Evolutionary conservation across 53 echinoderm and acorn worm species (phyloP), one percentile per base, ranked within the genome.

Genomic region (Holothuria leucospilota): DNA sequence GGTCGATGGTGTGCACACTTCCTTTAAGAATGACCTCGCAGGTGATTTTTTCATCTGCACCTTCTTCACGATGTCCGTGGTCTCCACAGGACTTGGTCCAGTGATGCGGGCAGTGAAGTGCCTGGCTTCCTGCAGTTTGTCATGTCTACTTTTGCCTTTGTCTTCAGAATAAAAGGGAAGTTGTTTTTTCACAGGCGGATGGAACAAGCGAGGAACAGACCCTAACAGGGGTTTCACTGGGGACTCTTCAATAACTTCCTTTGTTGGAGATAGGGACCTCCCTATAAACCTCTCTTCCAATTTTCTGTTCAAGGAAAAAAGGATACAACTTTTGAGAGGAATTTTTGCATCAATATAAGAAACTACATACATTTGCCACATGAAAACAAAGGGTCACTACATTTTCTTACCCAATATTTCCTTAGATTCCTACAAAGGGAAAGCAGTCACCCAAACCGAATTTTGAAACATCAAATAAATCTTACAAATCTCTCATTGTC

Each of bases 181-280:
- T 26, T 63, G 40, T 26, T 41, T 64, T 18, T n/a, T 66, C 11
- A 40, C 7, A 2, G n/a, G 42, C 25, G 6, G n/a, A 23, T 25
- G 84, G 40, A 83, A 83, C 16, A 41, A 65, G 24, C 84, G 63
- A 21, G 84, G 84, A 49, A 16, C 65, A 46, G 65, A 49, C 21
- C 29, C 38, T 64, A 0, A 24, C 34, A 52, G 46, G 10, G 89
- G 71, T 71, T 96, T 96, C 60, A 91, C 81, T 2, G 96, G 96
- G 8, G 96, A 93, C 72, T 96, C 96, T 85, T 94, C 89, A 53
- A 96, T 87, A 10, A 93, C 88, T 56, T 91, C 69, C 71, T 80
- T 68, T 20, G 59, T 79, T 0, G 94, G 84, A 52, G 94, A 89
- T 25, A 63, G 77, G 28, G 83, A 77, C 52, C 66, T 52, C n/a